Evolutionary conservation across 2,888 invertebrate genomes (phyloP), one percentile per base, ranked within the genome.

Genomic region (Margaritifera margaritifera): DNA sequence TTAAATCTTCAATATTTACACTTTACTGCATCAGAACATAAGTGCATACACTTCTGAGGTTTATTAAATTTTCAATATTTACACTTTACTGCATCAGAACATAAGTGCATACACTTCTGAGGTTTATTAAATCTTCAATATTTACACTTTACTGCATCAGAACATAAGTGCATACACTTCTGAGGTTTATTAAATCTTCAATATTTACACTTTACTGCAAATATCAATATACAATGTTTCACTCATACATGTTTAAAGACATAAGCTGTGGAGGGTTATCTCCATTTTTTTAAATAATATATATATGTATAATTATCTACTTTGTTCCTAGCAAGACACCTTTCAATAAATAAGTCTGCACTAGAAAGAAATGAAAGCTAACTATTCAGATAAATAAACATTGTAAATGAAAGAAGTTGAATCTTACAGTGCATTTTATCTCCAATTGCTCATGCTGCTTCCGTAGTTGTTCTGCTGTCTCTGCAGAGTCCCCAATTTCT

Each of bases 361-460:
- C 42, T 0, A 15, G 42, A 15, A 42, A 42, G 0, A 11, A 2
- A 42, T 42, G 42, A 42, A 42, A 42, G 15, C 15, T 42, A 15
- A 2, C 42, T 42, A 42, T 0, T 15, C 42, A 11, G 42, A 15
- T 42, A 42, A 42, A 42, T 42, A 42, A 42, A 42, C 1, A 22
- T 31, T 27, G 11, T 42, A 42, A 42, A 42, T 42, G 15, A 3
- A 42, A 42, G 19, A 58, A 25, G 24, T 56, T 25, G 50, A 53
- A 50, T 69, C 90, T 85, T 86, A 93, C 93, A 85, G 94, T 93
- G 86, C 95, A 95, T 86, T 94, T 93, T 79, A 94, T 89, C 86
- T 95, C 94, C 64, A 95, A 90, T 62, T 92, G 92, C 86, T 95
- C 94, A 85, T 95, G 95, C 74, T 94, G 93, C 75, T 93, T 92